Base-by-base conservation (phyloP, 1,140 invertebrate genomes). In the Drosophila carrolli region DNA sequence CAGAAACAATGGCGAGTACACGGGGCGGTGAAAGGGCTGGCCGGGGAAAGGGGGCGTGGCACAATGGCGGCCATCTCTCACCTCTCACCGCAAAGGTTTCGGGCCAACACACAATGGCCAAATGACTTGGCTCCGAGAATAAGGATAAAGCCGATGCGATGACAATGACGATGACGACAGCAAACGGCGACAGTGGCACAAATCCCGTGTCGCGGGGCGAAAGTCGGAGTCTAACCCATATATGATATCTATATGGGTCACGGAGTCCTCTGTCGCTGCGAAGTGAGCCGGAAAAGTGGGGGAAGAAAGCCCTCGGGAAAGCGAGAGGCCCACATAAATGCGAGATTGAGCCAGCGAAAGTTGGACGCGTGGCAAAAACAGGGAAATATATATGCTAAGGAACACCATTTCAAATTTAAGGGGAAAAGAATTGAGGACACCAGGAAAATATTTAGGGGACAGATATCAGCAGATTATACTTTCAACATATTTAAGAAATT, bases 1-100 rank as follows among this genome's bases (percentile, higher is more conserved):
- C 50, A 76, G 75, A 86, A 82, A 88, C 83, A 86, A 88, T 86
- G 63, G 59, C 56, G 35, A 47, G 65, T 53, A 51, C 67, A 19
- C 50, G 11, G 38, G 16, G 16, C 29, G 37, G n/a, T 5, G 9
- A 50, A 8, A 38, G 43, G 10, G 16, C 11, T 23, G 57, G 16
- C 37, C 10, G 44, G 16, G 51, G 47, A 55, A 23, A 13, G 19
- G 32, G 47, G 38, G 29, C 16, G 14, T 10, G 14, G 29, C 43
- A 71, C 67, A 71, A 75, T 75, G 70, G 51, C 50, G 50, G 37
- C 67, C 71, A 61, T 72, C 50, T 46, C 43, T 58, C 65, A 73
- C 67, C 67, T 73, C 70, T 60, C 38, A 47, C 70, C 70, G 70
- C 70, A 72, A 72, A 73, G 70, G 70, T 73, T 73, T 60, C 40